A percentile compares a stretch with the other conserved stretches of the same genome.
These are phyloP conservation scores for Tenodera sinensis DNA, from an alignment of 2,888 invertebrate species.

Conservation along the genomic window DNA sequence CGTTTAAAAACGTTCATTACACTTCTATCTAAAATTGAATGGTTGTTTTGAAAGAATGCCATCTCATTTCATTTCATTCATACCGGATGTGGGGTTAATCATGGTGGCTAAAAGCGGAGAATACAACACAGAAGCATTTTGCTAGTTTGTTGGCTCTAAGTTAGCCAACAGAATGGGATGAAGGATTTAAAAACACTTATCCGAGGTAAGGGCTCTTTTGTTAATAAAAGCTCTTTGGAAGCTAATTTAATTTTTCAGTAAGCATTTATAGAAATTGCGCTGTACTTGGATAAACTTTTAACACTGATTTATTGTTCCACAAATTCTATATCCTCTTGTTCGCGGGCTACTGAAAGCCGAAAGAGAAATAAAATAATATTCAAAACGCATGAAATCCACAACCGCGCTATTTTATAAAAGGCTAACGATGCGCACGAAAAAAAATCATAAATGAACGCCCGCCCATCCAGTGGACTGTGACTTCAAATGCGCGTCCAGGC, in stretches of 20 bases:
- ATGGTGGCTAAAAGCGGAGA: too few relatives aligned
- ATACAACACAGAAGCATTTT: too few relatives aligned
- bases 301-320: neutral
- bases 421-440: neutral
- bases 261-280: neutral
- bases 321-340: neutral
- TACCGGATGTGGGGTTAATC: too few relatives aligned
- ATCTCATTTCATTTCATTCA: too few relatives aligned
- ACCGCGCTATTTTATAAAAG: constrained; percentile 1
- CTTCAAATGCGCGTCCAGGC: neutral
- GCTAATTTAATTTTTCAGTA: neutral
- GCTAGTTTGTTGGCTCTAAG: too few relatives aligned
- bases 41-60: too few relatives aligned
- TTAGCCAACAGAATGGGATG: too few relatives aligned
- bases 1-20: too few relatives aligned
- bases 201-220: too few relatives aligned
- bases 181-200: too few relatives aligned
- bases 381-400: constrained; percentile 5
- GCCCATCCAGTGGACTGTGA: neutral
- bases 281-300: neutral
- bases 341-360: neutral
- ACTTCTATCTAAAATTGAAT: too few relatives aligned
- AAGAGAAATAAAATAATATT: constrained; percentile 1
- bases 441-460: neutral
- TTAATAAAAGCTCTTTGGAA: too few relatives aligned